Evolutionary conservation across 2,888 invertebrate genomes (phyloP).

Genomic region (Resseliella maxima): DNA sequence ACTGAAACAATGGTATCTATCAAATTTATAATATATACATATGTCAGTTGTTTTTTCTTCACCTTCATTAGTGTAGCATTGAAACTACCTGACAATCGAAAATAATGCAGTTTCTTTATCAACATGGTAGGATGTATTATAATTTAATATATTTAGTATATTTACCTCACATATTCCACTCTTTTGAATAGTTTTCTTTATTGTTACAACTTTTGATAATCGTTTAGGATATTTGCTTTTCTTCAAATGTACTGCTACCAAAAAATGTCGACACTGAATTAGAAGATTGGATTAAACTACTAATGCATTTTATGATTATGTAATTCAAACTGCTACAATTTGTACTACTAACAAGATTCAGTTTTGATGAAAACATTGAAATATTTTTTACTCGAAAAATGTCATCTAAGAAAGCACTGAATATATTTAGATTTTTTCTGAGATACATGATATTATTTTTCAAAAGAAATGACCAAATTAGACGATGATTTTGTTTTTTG

Average conservation of each 20-base stretch:
- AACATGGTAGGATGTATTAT: background rate
- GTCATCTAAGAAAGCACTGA: too few relatives aligned
- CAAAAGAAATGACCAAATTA: background rate
- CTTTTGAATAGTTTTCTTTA: background rate
- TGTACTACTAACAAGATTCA: too few relatives aligned
- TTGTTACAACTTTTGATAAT: background rate
- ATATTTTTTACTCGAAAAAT: too few relatives aligned
- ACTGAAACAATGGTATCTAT: background rate
- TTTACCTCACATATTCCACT: conserved; percentile 7
- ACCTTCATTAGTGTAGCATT: background rate
- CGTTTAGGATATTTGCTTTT: background rate
- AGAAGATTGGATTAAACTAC: too few relatives aligned
- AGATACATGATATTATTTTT: background rate
- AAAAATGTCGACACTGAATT: too few relatives aligned
- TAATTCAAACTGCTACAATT: too few relatives aligned
- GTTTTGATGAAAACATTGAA: too few relatives aligned
- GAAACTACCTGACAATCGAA: conserved; percentile 1
- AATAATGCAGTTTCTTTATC: background rate
- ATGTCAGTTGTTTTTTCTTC: background rate
- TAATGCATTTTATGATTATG: too few relatives aligned
- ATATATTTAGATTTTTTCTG: background rate
- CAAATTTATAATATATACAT: background rate
- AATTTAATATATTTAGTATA: too few relatives aligned
- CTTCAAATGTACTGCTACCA: too few relatives aligned
- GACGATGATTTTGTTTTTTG: background rate